These are phyloP conservation scores for Hycleus cichorii DNA, from an alignment of 1,140 invertebrate genomes.

Conservation along the genomic window DNA sequence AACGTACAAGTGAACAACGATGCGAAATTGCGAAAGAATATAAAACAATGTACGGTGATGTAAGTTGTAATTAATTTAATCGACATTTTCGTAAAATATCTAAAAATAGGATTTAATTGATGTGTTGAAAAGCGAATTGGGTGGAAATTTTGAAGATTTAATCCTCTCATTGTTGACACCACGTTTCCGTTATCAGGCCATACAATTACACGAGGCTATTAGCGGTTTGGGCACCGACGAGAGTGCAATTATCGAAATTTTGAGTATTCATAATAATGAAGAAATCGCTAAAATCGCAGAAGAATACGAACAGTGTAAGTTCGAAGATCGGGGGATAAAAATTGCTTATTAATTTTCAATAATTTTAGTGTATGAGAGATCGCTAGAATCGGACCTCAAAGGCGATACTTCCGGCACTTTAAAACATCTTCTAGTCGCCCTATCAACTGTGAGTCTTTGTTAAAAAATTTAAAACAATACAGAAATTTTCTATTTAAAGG, in stretches of 20 bases:
- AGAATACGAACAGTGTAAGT: slow-evolving; percentile 56
- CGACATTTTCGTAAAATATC: background rate
- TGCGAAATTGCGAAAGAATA: slow-evolving; percentile 64
- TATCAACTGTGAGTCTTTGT: slow-evolving; percentile 26
- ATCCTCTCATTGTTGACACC: slow-evolving; percentile 82
- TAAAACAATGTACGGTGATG: slow-evolving; percentile 78
- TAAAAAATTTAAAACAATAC: too few species aligned
- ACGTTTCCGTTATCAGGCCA: slow-evolving; percentile 78
- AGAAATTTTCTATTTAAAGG: slow-evolving; percentile 42
- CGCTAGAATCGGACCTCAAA: slow-evolving; percentile 69
- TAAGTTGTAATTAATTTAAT: slow-evolving; percentile 35
- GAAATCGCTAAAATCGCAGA: background rate
- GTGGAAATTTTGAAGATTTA: slow-evolving; percentile 85
- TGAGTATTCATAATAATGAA: slow-evolving; percentile 58
- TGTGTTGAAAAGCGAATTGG: slow-evolving; percentile 84
- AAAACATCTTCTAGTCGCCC: slow-evolving; percentile 67
- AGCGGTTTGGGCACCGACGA: slow-evolving; percentile 78
- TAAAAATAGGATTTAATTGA: slow-evolving; percentile 69
- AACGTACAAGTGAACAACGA: slow-evolving; percentile 56
- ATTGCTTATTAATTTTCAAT: background rate
- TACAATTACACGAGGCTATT: slow-evolving; percentile 81
- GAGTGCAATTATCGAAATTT: slow-evolving; percentile 75
- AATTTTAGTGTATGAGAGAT: slow-evolving; percentile 58
- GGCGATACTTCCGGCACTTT: slow-evolving; percentile 81
- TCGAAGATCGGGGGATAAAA: slow-evolving; percentile 40